These are phyloP conservation scores for Sarcophaga carnaria DNA, from an alignment of 2,888 invertebrate genomes.

Conservation along the genomic window DNA sequence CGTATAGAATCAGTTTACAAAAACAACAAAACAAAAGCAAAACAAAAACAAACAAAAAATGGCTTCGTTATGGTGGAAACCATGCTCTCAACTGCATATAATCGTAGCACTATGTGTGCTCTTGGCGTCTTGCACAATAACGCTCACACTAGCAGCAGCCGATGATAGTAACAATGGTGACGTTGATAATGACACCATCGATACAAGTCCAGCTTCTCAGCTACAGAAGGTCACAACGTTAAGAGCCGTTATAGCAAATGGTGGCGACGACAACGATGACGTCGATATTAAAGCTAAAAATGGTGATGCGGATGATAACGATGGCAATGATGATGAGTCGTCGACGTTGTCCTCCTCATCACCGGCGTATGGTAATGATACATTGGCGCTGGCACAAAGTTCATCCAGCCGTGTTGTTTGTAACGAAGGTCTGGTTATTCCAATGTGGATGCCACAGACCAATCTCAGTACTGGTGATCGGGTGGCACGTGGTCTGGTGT, in stretches of 20 bases:
- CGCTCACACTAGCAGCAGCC: conserved; percentile 73
- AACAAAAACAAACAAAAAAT: conserved; percentile 51
- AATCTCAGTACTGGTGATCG: conserved; percentile 90
- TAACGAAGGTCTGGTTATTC: conserved; percentile 92
- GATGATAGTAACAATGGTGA: conserved; percentile 40
- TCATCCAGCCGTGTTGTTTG: conserved; percentile 82
- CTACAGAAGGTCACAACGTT: conserved; percentile 41
- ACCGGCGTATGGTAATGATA: conserved; percentile 53
- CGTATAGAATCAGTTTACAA: too few relatives aligned
- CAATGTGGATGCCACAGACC: conserved; percentile 93
- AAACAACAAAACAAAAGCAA: conserved; percentile 5
- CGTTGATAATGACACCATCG: conserved; percentile 40
- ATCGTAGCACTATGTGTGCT: conserved; percentile 72
- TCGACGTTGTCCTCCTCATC: conserved; percentile 39
- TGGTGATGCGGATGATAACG: conserved; percentile 15
- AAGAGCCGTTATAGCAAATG: conserved; percentile 46
- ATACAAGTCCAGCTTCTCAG: conserved; percentile 36
- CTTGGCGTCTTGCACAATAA: conserved; percentile 76
- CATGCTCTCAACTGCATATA: conserved; percentile 53
- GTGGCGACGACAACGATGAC: conserved; percentile 13
- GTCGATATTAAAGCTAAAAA: conserved; percentile 43
- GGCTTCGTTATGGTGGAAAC: conserved; percentile 46
- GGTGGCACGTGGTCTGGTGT: conserved; percentile 92
- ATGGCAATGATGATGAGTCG: conserved; percentile 8
- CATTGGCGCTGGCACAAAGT: conserved; percentile 65